Evolutionary conservation across 92 coral and sea anemone genomes (phyloP).

Genomic region (Umimayanthus chanpuru): DNA sequence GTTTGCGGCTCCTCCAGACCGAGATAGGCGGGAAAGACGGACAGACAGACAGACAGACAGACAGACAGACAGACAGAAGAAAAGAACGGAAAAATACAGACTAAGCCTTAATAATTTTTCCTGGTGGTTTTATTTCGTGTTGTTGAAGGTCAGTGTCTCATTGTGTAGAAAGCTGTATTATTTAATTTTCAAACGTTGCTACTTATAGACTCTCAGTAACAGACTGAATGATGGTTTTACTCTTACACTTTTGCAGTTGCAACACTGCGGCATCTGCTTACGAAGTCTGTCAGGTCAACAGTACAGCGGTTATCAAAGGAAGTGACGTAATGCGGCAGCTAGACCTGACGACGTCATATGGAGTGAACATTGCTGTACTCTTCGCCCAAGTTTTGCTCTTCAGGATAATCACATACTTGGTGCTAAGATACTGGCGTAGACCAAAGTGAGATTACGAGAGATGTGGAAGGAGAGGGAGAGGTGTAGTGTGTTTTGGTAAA

Average conservation of each 20-base stretch:
- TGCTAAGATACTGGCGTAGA: slow-evolving; percentile 74
- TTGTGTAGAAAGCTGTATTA: too few species aligned
- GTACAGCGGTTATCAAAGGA: slow-evolving; percentile 66
- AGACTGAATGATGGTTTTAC: too few species aligned
- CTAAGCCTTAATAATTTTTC: too few species aligned
- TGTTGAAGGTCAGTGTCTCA: too few species aligned
- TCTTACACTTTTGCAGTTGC: slow-evolving; percentile 47
- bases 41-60: too few species aligned
- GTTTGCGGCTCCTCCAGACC: too few species aligned
- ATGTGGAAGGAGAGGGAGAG: background rate
- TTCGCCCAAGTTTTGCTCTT: slow-evolving; percentile 56
- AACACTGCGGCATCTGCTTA: slow-evolving; percentile 54
- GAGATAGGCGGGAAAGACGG: too few species aligned
- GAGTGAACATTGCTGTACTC: slow-evolving; percentile 71
- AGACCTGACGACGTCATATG: slow-evolving; percentile 59
- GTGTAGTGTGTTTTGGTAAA: background rate
- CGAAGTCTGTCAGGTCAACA: slow-evolving; percentile 66
- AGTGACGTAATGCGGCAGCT: slow-evolving; percentile 67
- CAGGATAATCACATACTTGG: slow-evolving; percentile 68
- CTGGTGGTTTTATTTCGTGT: too few species aligned
- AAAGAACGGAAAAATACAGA: too few species aligned
- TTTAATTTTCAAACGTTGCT: too few species aligned
- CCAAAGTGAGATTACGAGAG: slow-evolving; percentile 54
- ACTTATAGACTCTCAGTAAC: background rate
- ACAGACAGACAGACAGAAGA: too few species aligned